phyloP scores from a whole-genome alignment of 2,888 invertebrate species.

The Minunthozetes semirufus region DNA sequence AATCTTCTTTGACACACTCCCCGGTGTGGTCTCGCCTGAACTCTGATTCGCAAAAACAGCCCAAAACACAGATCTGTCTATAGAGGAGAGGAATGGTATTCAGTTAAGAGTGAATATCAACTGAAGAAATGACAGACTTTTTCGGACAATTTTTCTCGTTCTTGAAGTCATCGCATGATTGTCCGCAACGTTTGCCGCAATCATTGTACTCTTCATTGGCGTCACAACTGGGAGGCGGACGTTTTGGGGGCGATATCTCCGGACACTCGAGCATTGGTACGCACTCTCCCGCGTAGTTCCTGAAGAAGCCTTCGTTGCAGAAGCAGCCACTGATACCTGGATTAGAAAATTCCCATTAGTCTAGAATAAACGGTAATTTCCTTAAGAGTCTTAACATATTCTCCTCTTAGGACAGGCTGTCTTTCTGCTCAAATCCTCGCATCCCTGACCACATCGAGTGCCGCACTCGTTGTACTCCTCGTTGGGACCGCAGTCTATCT shows the following conservation, averaged over 20 bases:
- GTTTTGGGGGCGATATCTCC: not conserved
- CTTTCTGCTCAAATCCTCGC: not conserved
- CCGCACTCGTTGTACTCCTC: not conserved
- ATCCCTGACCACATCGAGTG: constrained; percentile 1
- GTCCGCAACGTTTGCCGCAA: not conserved
- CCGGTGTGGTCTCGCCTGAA: not conserved
- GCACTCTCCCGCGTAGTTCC: not conserved
- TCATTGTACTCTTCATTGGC: not conserved
- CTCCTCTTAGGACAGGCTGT: not conserved
- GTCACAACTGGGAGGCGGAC: not conserved
- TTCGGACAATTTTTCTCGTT: not conserved
- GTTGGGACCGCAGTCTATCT: not conserved
- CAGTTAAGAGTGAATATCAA: not conserved
- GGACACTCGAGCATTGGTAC: not conserved
- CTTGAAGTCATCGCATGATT: constrained; percentile 1
- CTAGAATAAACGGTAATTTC: not conserved
- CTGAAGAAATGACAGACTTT: not conserved
- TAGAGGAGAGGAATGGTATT: not conserved
- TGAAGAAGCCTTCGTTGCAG: not conserved
- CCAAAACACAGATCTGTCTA: not conserved
- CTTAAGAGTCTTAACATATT: not conserved
- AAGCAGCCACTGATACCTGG: constrained; percentile 2
- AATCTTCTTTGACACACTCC: not conserved
- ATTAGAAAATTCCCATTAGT: not conserved
- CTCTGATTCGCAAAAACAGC: not conserved